Evolutionary conservation across 1,140 invertebrate genomes (phyloP).

Genomic region (Zaprionus nigranus): DNA sequence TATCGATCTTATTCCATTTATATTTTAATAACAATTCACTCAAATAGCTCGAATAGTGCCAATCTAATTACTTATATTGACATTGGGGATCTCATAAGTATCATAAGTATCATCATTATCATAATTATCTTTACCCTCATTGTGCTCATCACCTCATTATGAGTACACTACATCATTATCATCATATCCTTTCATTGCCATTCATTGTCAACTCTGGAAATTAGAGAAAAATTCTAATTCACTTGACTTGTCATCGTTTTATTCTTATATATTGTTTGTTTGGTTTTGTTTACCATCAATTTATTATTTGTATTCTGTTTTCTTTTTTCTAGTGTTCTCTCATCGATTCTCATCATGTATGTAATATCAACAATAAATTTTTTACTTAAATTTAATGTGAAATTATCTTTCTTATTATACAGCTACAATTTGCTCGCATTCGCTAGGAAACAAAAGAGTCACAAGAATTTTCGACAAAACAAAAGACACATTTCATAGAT

Average conservation of each 20-base stretch:
- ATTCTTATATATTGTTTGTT: slow-evolving; percentile 25
- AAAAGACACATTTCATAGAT: not conserved
- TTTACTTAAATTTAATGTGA: slow-evolving; percentile 78
- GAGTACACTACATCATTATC: slow-evolving; percentile 27
- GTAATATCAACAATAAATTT: slow-evolving; percentile 81
- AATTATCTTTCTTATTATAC: slow-evolving; percentile 74
- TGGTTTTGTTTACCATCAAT: slow-evolving; percentile 27
- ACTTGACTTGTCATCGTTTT: slow-evolving; percentile 31
- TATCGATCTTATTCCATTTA: slow-evolving; percentile 69
- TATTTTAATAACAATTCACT: slow-evolving; percentile 83
- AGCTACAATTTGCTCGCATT: slow-evolving; percentile 79
- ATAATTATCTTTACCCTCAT: slow-evolving; percentile 35
- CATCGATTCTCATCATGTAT: slow-evolving; percentile 43
- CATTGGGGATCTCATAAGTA: slow-evolving; percentile 70
- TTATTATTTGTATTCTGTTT: slow-evolving; percentile 26
- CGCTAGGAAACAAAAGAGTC: slow-evolving; percentile 66
- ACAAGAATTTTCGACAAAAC: slow-evolving; percentile 37
- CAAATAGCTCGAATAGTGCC: slow-evolving; percentile 79
- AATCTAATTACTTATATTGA: slow-evolving; percentile 74
- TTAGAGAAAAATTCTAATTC: slow-evolving; percentile 83
- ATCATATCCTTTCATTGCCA: slow-evolving; percentile 43
- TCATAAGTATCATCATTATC: slow-evolving; percentile 59
- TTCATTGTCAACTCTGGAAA: slow-evolving; percentile 66
- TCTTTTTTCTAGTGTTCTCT: slow-evolving; percentile 30
- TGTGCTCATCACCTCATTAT: slow-evolving; percentile 43